Conservation (phyloP, 1,140 invertebrate species). For the Macrocentrus cingulum region DNA sequence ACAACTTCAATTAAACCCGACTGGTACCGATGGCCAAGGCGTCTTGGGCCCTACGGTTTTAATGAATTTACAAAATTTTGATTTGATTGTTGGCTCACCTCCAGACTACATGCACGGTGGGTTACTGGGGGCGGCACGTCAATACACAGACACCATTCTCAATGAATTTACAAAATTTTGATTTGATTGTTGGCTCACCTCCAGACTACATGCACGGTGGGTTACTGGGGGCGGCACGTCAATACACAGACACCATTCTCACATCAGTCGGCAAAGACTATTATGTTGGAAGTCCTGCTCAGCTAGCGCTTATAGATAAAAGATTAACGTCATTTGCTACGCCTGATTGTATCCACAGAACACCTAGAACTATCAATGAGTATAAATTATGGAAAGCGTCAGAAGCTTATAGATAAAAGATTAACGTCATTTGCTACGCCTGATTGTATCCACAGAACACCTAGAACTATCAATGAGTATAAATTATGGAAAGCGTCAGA, state of each 20-base stretch:
- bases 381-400: conserved; percentile 30
- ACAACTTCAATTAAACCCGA: too few relatives aligned
- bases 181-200: too few relatives aligned
- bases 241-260: conserved; percentile 27
- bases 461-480: conserved; percentile 5
- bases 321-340: conserved; percentile 18
- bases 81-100: too few relatives aligned
- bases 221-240: too few relatives aligned
- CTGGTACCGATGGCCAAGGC: too few relatives aligned
- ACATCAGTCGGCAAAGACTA: conserved; percentile 1
- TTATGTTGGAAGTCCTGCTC: conserved; percentile 28
- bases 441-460: conserved; percentile 13
- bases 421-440: conserved; percentile 15
- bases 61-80: too few relatives aligned
- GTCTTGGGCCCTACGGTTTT: too few relatives aligned
- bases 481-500: conserved; percentile 22
- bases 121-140: too few relatives aligned
- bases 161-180: too few relatives aligned
- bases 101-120: conserved; percentile 29
- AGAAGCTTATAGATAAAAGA: conserved; percentile 28
- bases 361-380: conserved; percentile 23
- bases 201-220: too few relatives aligned
- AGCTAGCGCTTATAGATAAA: conserved; percentile 17
- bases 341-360: conserved; percentile 24
- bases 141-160: too few relatives aligned